Base-by-base conservation (phyloP, 2,888 invertebrate species). In the Vandiemenella viatica region DNA sequence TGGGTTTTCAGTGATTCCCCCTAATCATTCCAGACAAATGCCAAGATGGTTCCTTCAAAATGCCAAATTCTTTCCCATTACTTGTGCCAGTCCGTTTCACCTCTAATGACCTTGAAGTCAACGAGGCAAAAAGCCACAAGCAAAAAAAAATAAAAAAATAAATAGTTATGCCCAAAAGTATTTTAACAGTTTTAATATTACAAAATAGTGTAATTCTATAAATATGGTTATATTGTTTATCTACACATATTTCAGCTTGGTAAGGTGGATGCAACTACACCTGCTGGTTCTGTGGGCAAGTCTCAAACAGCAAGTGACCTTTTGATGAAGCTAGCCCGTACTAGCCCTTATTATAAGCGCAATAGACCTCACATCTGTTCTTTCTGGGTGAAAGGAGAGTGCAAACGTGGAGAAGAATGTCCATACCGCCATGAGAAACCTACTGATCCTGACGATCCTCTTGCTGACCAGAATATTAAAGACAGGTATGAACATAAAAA, bases 311-410 rank as follows among this genome's bases (percentile, higher is more conserved):
- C 85, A 54, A 75, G 84, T 57, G 91, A 91, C 61, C 73, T 93
- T 59, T 65, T 95, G 50, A 74, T 88, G 68, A 83, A 92, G 58
- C 69, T 95, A 58, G 93, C 93, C 1, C 72, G 93, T 46, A 92
- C 91, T 4, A 85, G 89, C 41, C 95, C 95, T 0, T 96, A 95
- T 65, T 95, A 96, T 66, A 92, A 93, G 63, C 72, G 95, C 48
- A 95, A 95, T 62, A 73, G 91, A 57, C 92, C 95, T 0, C 95
- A 95, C 67, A 91, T 95, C 45, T 95, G 95, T 65, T 92, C 92
- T 0, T 96, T 95, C 67, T 95, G 92, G 89, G 93, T 95, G n/a
- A 96, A 95, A 71, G 95, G 93, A 2, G 93, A 95, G 65, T 95
- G 95, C 64, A 80, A 90, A 61, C 72, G 95, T 65, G 95, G 95